These are phyloP conservation scores for Elegia similella DNA, from an alignment of 2,888 invertebrate genomes.

Conservation along the genomic window DNA sequence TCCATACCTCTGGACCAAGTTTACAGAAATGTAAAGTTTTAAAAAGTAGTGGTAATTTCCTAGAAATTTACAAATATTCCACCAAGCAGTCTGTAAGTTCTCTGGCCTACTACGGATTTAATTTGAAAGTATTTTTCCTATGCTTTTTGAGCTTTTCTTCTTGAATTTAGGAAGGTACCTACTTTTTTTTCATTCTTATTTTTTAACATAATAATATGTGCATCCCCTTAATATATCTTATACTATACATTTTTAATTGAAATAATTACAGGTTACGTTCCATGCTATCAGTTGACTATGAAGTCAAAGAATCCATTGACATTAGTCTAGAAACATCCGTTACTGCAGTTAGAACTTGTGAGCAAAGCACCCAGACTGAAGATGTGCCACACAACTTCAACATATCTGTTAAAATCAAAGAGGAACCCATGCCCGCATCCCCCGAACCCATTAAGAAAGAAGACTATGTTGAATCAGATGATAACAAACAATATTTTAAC, in stretches of 20 bases:
- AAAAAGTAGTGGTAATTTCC: background rate
- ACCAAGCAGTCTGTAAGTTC: too few relatives aligned
- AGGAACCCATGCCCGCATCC: conserved; percentile 42
- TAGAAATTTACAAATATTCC: too few relatives aligned
- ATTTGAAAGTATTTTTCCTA: too few relatives aligned
- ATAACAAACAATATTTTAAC: conserved; percentile 14
- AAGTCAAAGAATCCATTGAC: conserved; percentile 42
- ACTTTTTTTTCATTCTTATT: too few relatives aligned
- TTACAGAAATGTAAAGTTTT: background rate
- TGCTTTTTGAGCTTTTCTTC: too few relatives aligned
- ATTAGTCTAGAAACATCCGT: conserved; percentile 37
- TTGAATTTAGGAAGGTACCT: too few relatives aligned
- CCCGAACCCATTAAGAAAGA: conserved; percentile 50
- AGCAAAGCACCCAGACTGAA: conserved; percentile 60
- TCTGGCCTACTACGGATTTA: too few relatives aligned
- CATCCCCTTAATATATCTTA: background rate
- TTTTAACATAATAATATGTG: too few relatives aligned
- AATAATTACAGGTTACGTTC: conserved; percentile 47
- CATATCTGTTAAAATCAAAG: conserved; percentile 39
- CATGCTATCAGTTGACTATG: conserved; percentile 34
- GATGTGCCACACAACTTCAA: conserved; percentile 8
- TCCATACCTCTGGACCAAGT: background rate
- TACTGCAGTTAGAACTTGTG: conserved; percentile 23
- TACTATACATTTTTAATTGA: background rate
- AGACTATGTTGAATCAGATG: conserved; percentile 33